phyloP scores from a whole-genome alignment of 2,888 invertebrate genomes.

The Lissonota sp. region DNA sequence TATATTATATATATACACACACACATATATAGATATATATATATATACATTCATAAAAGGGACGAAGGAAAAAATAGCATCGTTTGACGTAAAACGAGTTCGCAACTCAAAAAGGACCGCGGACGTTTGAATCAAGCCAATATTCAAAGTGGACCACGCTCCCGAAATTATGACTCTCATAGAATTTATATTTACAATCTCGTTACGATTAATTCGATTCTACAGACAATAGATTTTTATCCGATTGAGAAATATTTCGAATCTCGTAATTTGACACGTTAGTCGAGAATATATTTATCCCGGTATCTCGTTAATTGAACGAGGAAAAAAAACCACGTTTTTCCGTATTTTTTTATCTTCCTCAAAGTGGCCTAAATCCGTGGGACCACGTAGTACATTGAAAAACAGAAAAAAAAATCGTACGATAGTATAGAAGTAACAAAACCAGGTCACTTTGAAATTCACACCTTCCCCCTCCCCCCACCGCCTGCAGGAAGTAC shows the following conservation, averaged over 20 bases:
- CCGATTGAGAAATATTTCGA: constrained; percentile 15
- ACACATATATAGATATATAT: constrained; percentile 31
- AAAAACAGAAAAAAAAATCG: constrained; percentile 23
- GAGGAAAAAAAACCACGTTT: neutral
- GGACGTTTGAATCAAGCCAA: constrained; percentile 32
- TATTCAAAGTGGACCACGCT: constrained; percentile 51
- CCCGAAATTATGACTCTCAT: constrained; percentile 37
- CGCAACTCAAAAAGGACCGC: constrained; percentile 20
- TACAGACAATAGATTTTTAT: constrained; percentile 33
- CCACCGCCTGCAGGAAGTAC: neutral
- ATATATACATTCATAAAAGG: neutral
- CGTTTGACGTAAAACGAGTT: constrained; percentile 3
- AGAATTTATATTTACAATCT: constrained; percentile 62
- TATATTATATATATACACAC: constrained; percentile 27
- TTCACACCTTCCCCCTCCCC: constrained; percentile 8
- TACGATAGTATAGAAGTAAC: constrained; percentile 40
- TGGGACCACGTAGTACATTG: constrained; percentile 54
- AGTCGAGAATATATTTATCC: neutral
- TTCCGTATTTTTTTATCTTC: neutral
- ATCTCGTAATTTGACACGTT: neutral
- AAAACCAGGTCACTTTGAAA: constrained; percentile 37
- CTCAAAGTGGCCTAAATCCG: constrained; percentile 37
- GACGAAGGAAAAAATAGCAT: no score
- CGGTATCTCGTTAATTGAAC: neutral
- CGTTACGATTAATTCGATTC: constrained; percentile 51